These are phyloP conservation scores for Parazoanthus darwini DNA, from an alignment of 92 coral and sea anemone genomes.

Conservation along the genomic window DNA sequence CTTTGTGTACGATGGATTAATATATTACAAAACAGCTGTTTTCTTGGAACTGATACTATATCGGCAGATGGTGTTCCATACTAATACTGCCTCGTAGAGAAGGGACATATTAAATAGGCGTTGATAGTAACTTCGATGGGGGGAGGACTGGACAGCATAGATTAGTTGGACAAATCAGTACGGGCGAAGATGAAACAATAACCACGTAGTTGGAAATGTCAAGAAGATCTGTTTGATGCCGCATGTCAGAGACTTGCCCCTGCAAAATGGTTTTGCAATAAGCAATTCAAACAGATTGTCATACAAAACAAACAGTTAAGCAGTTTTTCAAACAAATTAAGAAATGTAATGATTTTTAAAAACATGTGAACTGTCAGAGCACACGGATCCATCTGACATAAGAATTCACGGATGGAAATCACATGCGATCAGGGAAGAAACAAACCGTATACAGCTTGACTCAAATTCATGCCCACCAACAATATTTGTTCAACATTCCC, in stretches of 20 bases:
- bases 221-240: not conserved
- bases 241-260: not conserved
- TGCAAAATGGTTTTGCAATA: not conserved
- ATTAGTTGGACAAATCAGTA: not conserved
- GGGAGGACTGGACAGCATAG: not conserved
- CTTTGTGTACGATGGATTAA: not conserved
- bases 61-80: not conserved
- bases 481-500: not conserved
- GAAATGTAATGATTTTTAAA: not conserved
- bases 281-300: not conserved
- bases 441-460: not conserved
- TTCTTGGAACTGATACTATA: not conserved
- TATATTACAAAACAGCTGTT: not conserved
- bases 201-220: not conserved
- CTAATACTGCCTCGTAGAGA: not conserved
- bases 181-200: not conserved
- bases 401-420: not conserved
- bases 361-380: not conserved
- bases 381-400: not conserved
- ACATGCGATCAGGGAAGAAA: not conserved
- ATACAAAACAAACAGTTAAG: not conserved
- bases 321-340: not conserved
- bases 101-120: not conserved
- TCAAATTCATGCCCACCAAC: not conserved
- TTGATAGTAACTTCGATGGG: not conserved